Conservation (phyloP, 2,113 vertebrate genomes). For the Ophiodon elongatus region DNA sequence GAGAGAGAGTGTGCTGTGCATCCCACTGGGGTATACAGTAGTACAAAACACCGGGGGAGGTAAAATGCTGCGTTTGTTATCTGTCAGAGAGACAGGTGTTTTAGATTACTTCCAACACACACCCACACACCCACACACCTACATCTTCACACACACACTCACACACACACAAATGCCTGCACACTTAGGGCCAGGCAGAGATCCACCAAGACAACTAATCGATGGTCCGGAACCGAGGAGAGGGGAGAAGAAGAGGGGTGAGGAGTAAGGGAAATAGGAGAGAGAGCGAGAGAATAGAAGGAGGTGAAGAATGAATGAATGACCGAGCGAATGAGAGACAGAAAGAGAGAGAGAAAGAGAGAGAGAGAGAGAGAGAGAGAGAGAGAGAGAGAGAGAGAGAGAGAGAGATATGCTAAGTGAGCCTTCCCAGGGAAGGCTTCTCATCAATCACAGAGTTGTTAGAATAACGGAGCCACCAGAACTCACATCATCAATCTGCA, state of each 20-base stretch:
- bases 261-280: constrained; percentile 22
- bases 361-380: constrained; percentile 21
- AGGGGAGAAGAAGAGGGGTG: constrained; percentile 50
- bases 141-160: constrained; percentile 28
- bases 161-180: constrained; percentile 44
- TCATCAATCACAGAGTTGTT: constrained; percentile 86
- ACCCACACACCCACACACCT: constrained; percentile 44
- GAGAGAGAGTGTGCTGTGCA: constrained; percentile 27
- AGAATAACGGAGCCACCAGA: constrained; percentile 73
- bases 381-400: constrained; percentile 1
- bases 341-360: constrained; percentile 10
- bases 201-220: constrained; percentile 84
- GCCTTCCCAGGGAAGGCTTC: constrained; percentile 76
- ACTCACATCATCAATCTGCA: constrained; percentile 74
- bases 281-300: constrained; percentile 4
- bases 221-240: constrained; percentile 74
- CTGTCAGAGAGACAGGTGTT: constrained; percentile 84
- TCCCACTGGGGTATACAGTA: constrained; percentile 61
- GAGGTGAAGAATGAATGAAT: constrained; percentile 28
- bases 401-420: constrained; percentile 75
- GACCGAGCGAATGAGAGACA: not conserved
- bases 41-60: constrained; percentile 77
- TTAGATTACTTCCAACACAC: constrained; percentile 77
- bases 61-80: constrained; percentile 84
- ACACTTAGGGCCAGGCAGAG: constrained; percentile 73